Base-by-base conservation (phyloP, 2,888 invertebrate species). In the Cataglyphis altisquamis region DNA sequence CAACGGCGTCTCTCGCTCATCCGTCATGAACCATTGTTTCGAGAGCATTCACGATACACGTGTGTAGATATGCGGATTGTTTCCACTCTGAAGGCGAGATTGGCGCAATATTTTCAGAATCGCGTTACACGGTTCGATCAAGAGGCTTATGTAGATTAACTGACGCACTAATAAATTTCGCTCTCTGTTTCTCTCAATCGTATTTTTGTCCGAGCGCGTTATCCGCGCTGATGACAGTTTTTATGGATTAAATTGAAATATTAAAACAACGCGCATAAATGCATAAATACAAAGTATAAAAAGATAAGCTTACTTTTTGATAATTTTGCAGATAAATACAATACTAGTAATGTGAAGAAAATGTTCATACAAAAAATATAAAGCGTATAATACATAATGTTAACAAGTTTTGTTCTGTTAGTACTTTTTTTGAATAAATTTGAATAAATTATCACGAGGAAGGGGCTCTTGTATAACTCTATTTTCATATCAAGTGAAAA, bases 61-160 rank as follows among this genome's bases (percentile, higher is more conserved):
- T 21, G n/a, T 41, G 64, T 45, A 63, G 63, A 66, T 52, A 63
- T 36, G 57, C 82, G 21, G 36, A 82, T 60, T 66, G 63, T 25
- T 60, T 55, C 48, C 25, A 21, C 66, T 32, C 72, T 12, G 55
- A 45, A 60, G 21, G n/a, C 41, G 32, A 21, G 4, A 32, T 32
- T 32, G n/a, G n/a, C 18, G 25, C 67, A 41, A 83, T 83, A 75
- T 77, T 84, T 75, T 68, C 52, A 25, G 66, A 77, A 77, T 84
- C 48, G 64, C 29, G 29, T 70, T 64, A 45, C 75, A 18, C 21
- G 55, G n/a, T 55, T 62, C 55, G 75, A 39, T 21, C n/a, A 73
- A 63, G 25, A 25, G 52, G 68, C 77, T 82, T 66, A 66, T 45
- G 48, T 36, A 66, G 77, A 62, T 82, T 77, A 66, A 82, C 64